phyloP scores from a whole-genome alignment of 2,888 invertebrate species.

The Zaprionus bogoriensis region DNA sequence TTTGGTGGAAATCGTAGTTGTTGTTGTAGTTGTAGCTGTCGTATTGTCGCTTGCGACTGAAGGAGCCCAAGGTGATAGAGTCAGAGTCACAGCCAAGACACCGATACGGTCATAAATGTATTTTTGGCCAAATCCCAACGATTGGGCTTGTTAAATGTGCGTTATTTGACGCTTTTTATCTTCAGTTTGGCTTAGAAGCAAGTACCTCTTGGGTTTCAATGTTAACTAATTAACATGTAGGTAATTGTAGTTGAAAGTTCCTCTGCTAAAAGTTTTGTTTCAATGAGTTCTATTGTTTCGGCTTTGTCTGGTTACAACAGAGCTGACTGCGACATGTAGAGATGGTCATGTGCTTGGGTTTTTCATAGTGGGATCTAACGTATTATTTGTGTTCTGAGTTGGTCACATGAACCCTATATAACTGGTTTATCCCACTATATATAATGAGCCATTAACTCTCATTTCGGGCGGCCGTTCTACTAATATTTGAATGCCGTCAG shows the following conservation, averaged over 20 bases:
- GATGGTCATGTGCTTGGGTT: too few species aligned
- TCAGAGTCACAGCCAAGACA: slow-evolving; percentile 20
- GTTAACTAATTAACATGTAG: slow-evolving; percentile 68
- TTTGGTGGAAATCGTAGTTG: slow-evolving; percentile 19
- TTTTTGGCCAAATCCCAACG: slow-evolving; percentile 42
- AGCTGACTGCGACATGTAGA: too few species aligned
- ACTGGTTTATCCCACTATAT: slow-evolving; percentile 55
- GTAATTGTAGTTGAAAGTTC: slow-evolving; percentile 34
- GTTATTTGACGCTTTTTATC: slow-evolving; percentile 5
- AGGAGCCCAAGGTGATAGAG: slow-evolving; percentile 64
- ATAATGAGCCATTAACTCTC: slow-evolving; percentile 42
- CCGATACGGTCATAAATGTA: slow-evolving; percentile 36
- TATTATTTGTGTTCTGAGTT: neutral
- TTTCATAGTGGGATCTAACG: neutral
- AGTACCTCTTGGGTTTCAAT: slow-evolving; percentile 54
- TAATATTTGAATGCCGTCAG: slow-evolving; percentile 56
- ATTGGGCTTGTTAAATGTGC: slow-evolving; percentile 30
- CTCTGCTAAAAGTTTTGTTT: slow-evolving; percentile 23
- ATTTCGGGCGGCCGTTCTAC: slow-evolving; percentile 25
- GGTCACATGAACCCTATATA: slow-evolving; percentile 11
- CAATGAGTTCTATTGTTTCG: too few species aligned
- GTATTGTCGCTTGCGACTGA: slow-evolving; percentile 19
- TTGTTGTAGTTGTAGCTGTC: slow-evolving; percentile 13
- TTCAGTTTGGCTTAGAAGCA: too few species aligned
- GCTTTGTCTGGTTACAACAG: too few species aligned